Base-by-base conservation (phyloP, 2,888 invertebrate species). In the Stegana nigrithorax region DNA sequence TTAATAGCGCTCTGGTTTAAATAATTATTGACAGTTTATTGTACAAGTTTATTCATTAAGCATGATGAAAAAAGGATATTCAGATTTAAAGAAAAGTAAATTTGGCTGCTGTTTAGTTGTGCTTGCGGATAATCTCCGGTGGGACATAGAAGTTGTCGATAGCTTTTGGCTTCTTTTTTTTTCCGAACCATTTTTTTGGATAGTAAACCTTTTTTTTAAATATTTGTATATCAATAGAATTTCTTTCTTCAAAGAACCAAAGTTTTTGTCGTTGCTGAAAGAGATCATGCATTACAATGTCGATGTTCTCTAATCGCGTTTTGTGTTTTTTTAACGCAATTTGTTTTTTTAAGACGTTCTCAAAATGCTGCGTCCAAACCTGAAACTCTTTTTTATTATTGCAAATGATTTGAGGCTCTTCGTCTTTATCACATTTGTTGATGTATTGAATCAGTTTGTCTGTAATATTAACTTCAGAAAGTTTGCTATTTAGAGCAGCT, bases 211-310 rank as follows among this genome's bases (percentile, higher is more conserved):
- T 87, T 81, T 88, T 91, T 81, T 84, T 88, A 77, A 90, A 91
- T 72, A 93, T 92, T 81, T 89, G 83, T 50, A 94, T 85, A 74
- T 93, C 92, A 71, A 93, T 89, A 73, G 90, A 84, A 42, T 93
- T 93, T 81, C 93, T 90, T 78, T 92, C 91, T 65, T 94, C 92
- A 85, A 95, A 95, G 89, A 92, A 95, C 91, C 91, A 91, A 58
- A 92, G 80, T 69, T 88, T 88, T 64, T 88, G 87, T 78, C 94
- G 93, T 76, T 89, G 89, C 47, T 85, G 78, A 23, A 88, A 85
- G 67, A 89, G 84, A 7, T 83, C 71, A 65, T 86, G 82, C 47
- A 87, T 76, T 4, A 88, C 83, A 50, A 83, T 85, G 36, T 90
- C 88, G 73, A 93, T 87, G 63, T 90, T 88, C 12, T 85, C 73